phyloP scores from a whole-genome alignment of 2,113 vertebrate species.

The Malurus elegans region DNA sequence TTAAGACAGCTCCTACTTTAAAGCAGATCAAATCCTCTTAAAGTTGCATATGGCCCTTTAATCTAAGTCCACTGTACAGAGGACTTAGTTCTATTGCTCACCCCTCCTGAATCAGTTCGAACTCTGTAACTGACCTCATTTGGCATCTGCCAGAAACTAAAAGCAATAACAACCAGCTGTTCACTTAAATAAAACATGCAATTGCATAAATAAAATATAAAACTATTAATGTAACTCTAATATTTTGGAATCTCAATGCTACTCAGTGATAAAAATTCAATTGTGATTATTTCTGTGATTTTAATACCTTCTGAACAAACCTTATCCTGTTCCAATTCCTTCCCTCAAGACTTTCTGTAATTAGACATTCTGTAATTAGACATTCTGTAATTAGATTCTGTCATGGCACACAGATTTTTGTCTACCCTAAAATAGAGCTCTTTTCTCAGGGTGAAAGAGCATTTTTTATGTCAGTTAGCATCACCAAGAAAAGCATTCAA shows the following conservation, averaged over 20 bases:
- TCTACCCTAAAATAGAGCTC: not conserved
- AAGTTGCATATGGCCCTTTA: constrained; percentile 25
- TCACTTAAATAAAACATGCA: constrained; percentile 16
- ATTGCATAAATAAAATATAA: not conserved
- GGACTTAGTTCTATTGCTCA: not conserved
- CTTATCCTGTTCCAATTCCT: not conserved
- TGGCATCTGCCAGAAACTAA: constrained; percentile 45
- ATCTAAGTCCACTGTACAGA: not conserved
- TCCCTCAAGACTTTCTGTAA: not conserved
- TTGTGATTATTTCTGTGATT: not conserved
- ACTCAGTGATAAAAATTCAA: not conserved
- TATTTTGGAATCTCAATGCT: not conserved
- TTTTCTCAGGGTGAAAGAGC: not conserved
- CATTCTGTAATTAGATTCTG: not conserved
- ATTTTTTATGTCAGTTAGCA: not conserved
- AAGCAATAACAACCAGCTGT: constrained; percentile 20
- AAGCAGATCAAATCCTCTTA: constrained; percentile 44
- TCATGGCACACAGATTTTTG: not conserved
- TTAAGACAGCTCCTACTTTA: constrained; percentile 17
- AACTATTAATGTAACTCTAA: not conserved
- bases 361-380: not conserved
- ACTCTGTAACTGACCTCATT: constrained; percentile 55
- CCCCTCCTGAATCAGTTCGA: not conserved
- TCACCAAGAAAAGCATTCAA: not conserved
- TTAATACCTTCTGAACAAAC: not conserved